Evolutionary conservation across 2,113 vertebrate species (phyloP), one percentile per base, ranked within the genome.

Genomic region (Uropsilus gracilis): DNA sequence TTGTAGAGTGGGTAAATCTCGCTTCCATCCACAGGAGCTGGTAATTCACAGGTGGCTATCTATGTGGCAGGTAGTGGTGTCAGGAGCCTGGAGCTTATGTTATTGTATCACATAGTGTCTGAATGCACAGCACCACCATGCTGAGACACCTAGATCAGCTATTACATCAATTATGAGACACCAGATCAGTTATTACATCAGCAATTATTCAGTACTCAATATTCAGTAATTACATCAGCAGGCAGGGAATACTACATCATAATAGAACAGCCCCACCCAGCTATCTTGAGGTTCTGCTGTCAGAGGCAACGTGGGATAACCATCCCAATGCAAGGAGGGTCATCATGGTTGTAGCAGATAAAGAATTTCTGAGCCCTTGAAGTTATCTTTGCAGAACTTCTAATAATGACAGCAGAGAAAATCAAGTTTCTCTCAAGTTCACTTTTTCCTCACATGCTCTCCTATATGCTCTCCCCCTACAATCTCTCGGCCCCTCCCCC

Each of bases 201-300:
- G 50, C 17, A 61, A 26, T 26, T 61, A n/a, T n/a, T 28, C 6
- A 61, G 20, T 13, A 61, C 12, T 61, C 59, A 61, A 30, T 61
- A 10, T 13, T 50, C 69, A 42, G 24, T 42, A 75, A 77, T 91
- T 91, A 90, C 84, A 77, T 82, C 86, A 96, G 66, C n/a, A 92
- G 48, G 34, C 7, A 39, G 17, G 77, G 37, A 32, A 87, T 59
- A 37, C 13, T 37, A 44, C 22, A 59, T 94, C 78, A 95, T 1
- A 86, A 89, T 59, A 50, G 50, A 90, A 72, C 55, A 76, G 92
- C 59, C 72, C 92, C 82, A 88, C 59, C 86, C 68, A 80, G 77
- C 16, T n/a, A 73, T 37, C 11, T 8, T 48, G 48, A 83, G 28
- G 34, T 42, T 34, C 13, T 5, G 4, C 30, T 39, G 50, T 44